Percentiles rank a stretch among this genome's conserved stretches.
Evolutionary conservation across 2,888 invertebrate genomes (phyloP).

Genomic region (Salpingus planirostris): DNA sequence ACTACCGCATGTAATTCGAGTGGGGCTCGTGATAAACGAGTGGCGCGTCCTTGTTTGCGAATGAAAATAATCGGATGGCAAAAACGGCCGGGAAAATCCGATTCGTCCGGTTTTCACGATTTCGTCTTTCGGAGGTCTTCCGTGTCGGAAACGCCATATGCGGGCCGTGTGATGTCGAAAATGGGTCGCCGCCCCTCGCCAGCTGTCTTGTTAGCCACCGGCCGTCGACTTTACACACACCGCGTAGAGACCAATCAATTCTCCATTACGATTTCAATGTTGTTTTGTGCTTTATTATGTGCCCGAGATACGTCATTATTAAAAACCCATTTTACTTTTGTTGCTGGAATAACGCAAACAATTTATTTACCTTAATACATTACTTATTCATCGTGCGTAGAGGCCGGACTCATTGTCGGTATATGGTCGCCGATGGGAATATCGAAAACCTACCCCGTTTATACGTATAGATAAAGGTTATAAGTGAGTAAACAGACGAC

Average conservation of each 20-base stretch:
- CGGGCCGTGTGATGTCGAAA: conserved; percentile 7
- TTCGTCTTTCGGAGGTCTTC: too few relatives aligned
- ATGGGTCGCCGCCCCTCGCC: conserved; percentile 21
- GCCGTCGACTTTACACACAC: conserved; percentile 16
- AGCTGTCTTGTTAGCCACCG: conserved; percentile 28
- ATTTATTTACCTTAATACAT: conserved; percentile 11
- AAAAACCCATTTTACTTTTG: conserved; percentile 34
- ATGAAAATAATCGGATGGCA: too few relatives aligned
- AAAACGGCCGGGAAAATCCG: too few relatives aligned
- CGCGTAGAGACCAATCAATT: conserved; percentile 40
- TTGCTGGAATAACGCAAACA: conserved; percentile 8
- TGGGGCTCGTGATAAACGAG: too few relatives aligned
- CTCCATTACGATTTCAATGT: conserved; percentile 30
- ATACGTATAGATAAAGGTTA: too few relatives aligned
- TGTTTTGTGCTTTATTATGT: conserved; percentile 27
- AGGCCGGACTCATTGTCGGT: too few relatives aligned
- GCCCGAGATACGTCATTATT: conserved; percentile 33
- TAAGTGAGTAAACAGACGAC: too few relatives aligned
- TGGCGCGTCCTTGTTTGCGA: too few relatives aligned
- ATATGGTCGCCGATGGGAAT: too few relatives aligned
- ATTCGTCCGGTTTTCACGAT: too few relatives aligned
- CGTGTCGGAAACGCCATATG: conserved; percentile 11
- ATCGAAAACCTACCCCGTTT: too few relatives aligned
- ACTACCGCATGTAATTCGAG: too few relatives aligned
- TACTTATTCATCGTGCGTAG: conserved; percentile 9